A percentile compares a stretch with the other conserved stretches of the same genome.
phyloP scores from a whole-genome alignment of 2,113 vertebrate genomes.

The Parus major region DNA sequence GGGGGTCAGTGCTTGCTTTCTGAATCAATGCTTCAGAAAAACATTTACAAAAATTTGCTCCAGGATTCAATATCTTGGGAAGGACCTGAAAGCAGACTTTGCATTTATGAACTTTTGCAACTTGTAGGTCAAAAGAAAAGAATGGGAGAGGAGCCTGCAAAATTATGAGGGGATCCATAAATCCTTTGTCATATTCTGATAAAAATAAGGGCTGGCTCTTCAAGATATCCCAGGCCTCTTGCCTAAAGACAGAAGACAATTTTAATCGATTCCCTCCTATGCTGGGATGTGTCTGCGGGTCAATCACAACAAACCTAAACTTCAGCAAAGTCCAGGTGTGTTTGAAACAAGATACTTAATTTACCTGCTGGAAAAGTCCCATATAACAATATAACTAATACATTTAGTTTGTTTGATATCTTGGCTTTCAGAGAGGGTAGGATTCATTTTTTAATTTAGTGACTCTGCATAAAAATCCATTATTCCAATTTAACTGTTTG shows the following conservation, averaged over 20 bases:
- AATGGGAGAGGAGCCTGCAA: neutral
- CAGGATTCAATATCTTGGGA: neutral
- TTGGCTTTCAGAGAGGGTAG: neutral
- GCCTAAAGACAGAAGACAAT: neutral
- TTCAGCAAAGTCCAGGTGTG: neutral
- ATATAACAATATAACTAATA: neutral
- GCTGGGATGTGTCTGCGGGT: neutral
- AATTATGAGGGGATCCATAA: neutral
- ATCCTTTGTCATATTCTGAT: neutral
- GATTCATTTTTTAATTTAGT: neutral
- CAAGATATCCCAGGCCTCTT: neutral
- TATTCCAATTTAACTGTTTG: neutral
- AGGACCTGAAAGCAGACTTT: neutral
- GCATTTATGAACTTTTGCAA: neutral
- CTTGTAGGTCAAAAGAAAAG: neutral
- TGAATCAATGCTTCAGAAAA: conserved; percentile 36
- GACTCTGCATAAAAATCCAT: neutral
- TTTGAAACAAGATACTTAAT: neutral
- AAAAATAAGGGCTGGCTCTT: neutral
- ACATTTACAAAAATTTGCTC: neutral
- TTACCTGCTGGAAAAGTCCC: neutral
- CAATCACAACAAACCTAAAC: neutral
- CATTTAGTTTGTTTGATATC: neutral
- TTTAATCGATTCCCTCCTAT: neutral
- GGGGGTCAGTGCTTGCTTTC: conserved; percentile 44